Evolutionary conservation across 2,888 invertebrate genomes (phyloP).

Genomic region (Oligia latruncula): DNA sequence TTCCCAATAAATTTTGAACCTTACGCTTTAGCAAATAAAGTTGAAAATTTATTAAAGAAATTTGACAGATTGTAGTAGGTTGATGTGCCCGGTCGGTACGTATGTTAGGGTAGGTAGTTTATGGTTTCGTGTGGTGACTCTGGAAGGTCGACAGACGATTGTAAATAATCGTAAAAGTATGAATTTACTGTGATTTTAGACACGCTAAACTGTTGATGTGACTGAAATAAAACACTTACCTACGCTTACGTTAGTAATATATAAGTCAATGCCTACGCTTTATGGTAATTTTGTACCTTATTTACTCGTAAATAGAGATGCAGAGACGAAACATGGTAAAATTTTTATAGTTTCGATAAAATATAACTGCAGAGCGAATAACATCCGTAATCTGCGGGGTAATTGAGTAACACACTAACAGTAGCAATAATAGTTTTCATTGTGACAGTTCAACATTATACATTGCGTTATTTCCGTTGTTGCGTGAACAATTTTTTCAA

Average conservation of each 20-base stretch:
- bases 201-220: slow-evolving; percentile 55
- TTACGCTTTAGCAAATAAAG: too few relatives aligned
- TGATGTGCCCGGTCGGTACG: not conserved
- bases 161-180: slow-evolving; percentile 52
- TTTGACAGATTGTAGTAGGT: too few relatives aligned
- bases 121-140: slow-evolving; percentile 46
- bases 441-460: too few relatives aligned
- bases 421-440: too few relatives aligned
- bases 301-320: not conserved
- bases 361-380: not conserved
- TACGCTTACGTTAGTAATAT: not conserved
- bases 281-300: slow-evolving; percentile 12
- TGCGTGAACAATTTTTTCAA: too few relatives aligned
- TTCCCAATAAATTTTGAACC: too few relatives aligned
- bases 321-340: not conserved
- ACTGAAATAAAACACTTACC: slow-evolving; percentile 22
- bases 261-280: not conserved
- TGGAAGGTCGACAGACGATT: slow-evolving; percentile 40
- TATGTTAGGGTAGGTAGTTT: slow-evolving; percentile 19
- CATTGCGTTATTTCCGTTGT: too few relatives aligned
- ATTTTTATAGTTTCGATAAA: not conserved
- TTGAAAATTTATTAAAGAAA: too few relatives aligned
- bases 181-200: slow-evolving; percentile 51
- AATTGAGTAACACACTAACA: too few relatives aligned
- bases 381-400: not conserved